Base-by-base conservation (phyloP, 1,140 invertebrate genomes). In the Copidosoma floridanum region DNA sequence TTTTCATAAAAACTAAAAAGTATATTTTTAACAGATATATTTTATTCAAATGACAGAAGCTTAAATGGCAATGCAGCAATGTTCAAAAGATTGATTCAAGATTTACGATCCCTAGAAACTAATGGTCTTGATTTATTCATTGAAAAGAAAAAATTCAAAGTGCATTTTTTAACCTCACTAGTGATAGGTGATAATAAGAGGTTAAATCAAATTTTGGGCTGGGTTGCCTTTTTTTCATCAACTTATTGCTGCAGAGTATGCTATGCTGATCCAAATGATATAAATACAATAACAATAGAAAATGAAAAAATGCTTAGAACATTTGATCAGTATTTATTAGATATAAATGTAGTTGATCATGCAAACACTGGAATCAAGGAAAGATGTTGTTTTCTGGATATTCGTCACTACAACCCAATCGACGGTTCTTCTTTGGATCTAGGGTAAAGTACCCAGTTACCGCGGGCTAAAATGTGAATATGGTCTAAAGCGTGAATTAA, bases 1-100 rank as follows among this genome's bases (percentile, higher is more conserved):
- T 61, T 57, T 51, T 20, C 48, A 2, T 63, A 56, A 3, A 65
- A 65, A 61, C 37, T 60, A 35, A 29, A 65, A 1, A 62, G 59
- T 35, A 65, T 65, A 41, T 21, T 65, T 6, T 23, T 62, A 12
- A 20, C n/a, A 5, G 54, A 61, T 46, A 2, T 65, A 27, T 69
- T 64, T 51, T 65, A 59, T 64, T 43, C 67, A 23, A 44, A 66
- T 21, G 61, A 67, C 47, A 55, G 69, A 37, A 64, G 66, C 60
- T 40, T 16, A 35, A 68, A 59, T 29, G 61, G 64, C 11, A 70
- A 71, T 44, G 35, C 57, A 18, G 27, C 61, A 72, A 76, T 84
- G 82, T 79, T 80, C 68, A 0, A 57, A n/a, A 16, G 24, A 14
- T 18, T 50, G 21, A 62, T 65, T 16, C 3, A 24, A 11, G 51